phyloP scores from a whole-genome alignment of 1,140 invertebrate genomes.

The Drosophila triauraria region DNA sequence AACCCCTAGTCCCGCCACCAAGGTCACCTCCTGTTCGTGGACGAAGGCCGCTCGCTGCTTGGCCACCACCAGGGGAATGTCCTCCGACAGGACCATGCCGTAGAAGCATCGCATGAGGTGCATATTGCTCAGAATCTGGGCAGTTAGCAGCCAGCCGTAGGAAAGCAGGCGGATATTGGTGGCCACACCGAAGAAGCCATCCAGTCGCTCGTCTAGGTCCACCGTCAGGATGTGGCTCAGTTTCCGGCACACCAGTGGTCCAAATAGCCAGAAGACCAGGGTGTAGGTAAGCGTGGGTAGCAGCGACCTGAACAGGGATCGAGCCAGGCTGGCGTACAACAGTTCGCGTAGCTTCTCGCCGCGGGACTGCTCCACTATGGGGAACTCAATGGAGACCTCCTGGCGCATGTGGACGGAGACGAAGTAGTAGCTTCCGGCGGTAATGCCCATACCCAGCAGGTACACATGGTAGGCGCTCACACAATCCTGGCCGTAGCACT shows the following conservation, averaged over 20 bases:
- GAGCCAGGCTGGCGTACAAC: constrained; percentile 86
- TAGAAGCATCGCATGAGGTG: constrained; percentile 89
- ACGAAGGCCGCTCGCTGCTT: constrained; percentile 47
- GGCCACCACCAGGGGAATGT: constrained; percentile 87
- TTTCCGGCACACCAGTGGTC: constrained; percentile 33
- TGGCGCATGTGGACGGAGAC: constrained; percentile 86
- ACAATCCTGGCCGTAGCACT: constrained; percentile 78
- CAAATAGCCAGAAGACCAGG: constrained; percentile 56
- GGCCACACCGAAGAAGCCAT: constrained; percentile 53
- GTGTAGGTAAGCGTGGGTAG: constrained; percentile 88
- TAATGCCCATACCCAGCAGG: constrained; percentile 88
- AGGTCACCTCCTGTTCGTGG: constrained; percentile 68
- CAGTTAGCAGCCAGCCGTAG: constrained; percentile 89
- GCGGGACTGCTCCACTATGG: constrained; percentile 89
- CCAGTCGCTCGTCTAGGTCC: constrained; percentile 62
- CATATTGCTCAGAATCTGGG: constrained; percentile 89
- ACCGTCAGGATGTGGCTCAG: constrained; percentile 54
- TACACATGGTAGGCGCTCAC: constrained; percentile 87
- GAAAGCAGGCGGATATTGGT: constrained; percentile 86
- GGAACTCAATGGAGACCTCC: constrained; percentile 87
- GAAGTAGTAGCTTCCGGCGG: constrained; percentile 90
- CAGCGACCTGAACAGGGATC: constrained; percentile 87
- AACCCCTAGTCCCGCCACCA: constrained; percentile 87
- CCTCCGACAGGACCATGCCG: constrained; percentile 89
- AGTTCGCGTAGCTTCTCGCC: constrained; percentile 88